phyloP scores from a whole-genome alignment of 2,888 invertebrate species.

The Andrena haemorrhoa region DNA sequence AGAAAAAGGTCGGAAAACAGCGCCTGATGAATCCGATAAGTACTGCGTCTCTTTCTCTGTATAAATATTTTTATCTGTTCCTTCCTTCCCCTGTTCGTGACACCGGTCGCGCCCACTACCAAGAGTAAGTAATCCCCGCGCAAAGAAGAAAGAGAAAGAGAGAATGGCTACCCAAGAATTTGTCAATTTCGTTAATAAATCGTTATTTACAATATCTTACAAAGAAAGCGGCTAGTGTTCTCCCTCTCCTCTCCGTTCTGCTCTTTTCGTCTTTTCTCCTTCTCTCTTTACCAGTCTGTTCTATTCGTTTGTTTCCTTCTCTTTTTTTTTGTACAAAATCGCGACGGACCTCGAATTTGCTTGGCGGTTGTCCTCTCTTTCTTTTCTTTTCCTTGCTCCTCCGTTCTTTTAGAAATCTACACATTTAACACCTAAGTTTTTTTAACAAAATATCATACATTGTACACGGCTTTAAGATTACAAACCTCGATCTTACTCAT shows the following conservation, averaged over 20 bases:
- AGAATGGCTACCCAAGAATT: slow-evolving; percentile 80
- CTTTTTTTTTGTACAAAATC: slow-evolving; percentile 77
- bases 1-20: slow-evolving; percentile 4
- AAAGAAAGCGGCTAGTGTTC: slow-evolving; percentile 83
- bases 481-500: slow-evolving; percentile 73
- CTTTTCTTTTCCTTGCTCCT: slow-evolving; percentile 64
- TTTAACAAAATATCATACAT: slow-evolving; percentile 83
- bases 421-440: slow-evolving; percentile 80
- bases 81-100: slow-evolving; percentile 26
- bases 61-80: neutral
- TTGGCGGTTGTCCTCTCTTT: slow-evolving; percentile 57
- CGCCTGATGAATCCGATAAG: slow-evolving; percentile 16
- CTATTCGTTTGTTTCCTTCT: slow-evolving; percentile 53
- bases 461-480: slow-evolving; percentile 77
- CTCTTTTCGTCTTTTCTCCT: slow-evolving; percentile 64
- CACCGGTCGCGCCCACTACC: slow-evolving; percentile 17
- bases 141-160: slow-evolving; percentile 64
- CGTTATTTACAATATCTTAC: slow-evolving; percentile 85
- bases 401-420: slow-evolving; percentile 58
- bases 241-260: slow-evolving; percentile 77
- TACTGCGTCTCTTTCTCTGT: slow-evolving; percentile 17
- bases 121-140: slow-evolving; percentile 51
- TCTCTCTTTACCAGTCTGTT: slow-evolving; percentile 72
- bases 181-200: slow-evolving; percentile 83
- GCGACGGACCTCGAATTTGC: slow-evolving; percentile 72